phyloP scores from a whole-genome alignment of 2,888 invertebrate genomes.

The Pandemis corylana region DNA sequence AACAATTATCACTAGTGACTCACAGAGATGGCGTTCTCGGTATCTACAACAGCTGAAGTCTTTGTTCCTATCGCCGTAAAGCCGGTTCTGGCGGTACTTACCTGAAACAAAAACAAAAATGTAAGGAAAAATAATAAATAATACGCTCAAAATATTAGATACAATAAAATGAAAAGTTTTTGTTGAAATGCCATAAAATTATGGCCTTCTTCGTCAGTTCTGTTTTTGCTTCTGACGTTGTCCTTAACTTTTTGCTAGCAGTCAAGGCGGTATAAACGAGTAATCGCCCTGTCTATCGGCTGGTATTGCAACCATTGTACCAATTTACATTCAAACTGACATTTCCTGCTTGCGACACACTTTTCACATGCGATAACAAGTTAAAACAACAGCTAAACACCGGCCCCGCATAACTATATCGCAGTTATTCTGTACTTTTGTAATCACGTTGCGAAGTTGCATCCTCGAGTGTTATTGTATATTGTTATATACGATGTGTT shows the following conservation, averaged over 20 bases:
- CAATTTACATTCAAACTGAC: conserved; percentile 70
- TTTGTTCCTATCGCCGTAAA: not conserved
- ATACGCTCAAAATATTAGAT: not conserved
- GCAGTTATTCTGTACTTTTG: conserved; percentile 8
- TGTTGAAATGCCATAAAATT: not conserved
- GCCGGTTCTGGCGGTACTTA: conserved; percentile 75
- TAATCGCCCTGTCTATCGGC: conserved; percentile 20
- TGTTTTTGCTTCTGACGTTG: not conserved
- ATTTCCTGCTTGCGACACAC: conserved; percentile 74
- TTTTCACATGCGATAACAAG: conserved; percentile 65
- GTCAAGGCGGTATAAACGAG: not conserved
- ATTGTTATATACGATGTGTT: too few relatives aligned
- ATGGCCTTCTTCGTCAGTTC: not conserved
- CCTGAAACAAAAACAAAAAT: conserved; percentile 76
- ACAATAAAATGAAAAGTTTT: not conserved
- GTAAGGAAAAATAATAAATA: conserved; percentile 42
- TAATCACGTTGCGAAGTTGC: not conserved
- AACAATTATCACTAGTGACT: conserved; percentile 41
- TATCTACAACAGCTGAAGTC: not conserved
- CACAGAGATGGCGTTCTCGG: conserved; percentile 61
- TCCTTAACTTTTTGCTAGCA: not conserved
- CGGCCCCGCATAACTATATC: conserved; percentile 1
- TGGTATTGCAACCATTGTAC: conserved; percentile 32
- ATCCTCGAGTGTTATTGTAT: not conserved
- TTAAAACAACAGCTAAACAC: conserved; percentile 17